These are phyloP conservation scores for Epinephelus fuscoguttatus DNA, from an alignment of 2,113 vertebrate genomes.

Conservation along the genomic window DNA sequence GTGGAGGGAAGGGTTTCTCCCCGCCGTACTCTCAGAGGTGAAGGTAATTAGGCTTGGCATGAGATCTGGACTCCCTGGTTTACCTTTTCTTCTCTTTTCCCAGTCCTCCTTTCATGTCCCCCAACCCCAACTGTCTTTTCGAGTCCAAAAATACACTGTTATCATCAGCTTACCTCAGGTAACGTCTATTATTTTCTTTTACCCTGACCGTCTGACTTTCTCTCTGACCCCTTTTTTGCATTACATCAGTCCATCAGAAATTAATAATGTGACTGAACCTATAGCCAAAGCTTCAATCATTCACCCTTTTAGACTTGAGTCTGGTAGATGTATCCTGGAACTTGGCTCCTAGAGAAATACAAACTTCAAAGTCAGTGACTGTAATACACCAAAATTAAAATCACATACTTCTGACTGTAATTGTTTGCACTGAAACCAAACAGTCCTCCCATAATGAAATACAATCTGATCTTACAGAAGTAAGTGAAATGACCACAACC, in stretches of 20 bases:
- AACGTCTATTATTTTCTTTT: constrained; percentile 30
- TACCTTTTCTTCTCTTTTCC: constrained; percentile 54
- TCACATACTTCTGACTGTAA: too few species aligned
- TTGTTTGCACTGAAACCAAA: too few species aligned
- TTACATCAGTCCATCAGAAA: constrained; percentile 3
- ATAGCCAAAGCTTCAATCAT: neutral
- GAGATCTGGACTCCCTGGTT: constrained; percentile 62
- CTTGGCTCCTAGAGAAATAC: neutral
- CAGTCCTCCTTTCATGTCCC: constrained; percentile 29
- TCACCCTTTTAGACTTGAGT: neutral
- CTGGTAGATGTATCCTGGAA: neutral
- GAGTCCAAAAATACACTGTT: constrained; percentile 63
- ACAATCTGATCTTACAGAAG: too few species aligned
- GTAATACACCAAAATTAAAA: neutral
- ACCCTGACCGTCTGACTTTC: constrained; percentile 35
- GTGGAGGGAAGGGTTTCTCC: constrained; percentile 41
- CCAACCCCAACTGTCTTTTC: constrained; percentile 53
- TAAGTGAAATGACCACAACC: too few species aligned
- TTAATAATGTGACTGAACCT: neutral
- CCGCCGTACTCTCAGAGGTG: constrained; percentile 59
- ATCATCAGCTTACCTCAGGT: constrained; percentile 34
- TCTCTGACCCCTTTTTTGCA: neutral
- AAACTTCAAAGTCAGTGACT: neutral
- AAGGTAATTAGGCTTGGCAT: constrained; percentile 81
- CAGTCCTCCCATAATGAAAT: too few species aligned